These are phyloP conservation scores for Patagioenas fasciata DNA, from an alignment of 2,113 vertebrate species.

Conservation along the genomic window DNA sequence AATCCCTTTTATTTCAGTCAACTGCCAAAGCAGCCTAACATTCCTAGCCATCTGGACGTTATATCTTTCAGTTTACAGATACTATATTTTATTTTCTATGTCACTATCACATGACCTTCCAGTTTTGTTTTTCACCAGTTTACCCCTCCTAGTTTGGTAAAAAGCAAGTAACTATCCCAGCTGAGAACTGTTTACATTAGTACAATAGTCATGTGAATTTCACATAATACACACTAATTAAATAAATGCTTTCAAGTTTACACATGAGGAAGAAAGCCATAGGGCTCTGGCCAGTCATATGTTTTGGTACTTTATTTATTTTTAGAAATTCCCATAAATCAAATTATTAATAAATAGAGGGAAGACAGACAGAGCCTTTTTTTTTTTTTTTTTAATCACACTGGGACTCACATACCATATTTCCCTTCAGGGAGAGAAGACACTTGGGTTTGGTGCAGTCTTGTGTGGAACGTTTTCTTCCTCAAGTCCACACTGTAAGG, in stretches of 20 bases:
- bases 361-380: neutral
- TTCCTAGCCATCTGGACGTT: neutral
- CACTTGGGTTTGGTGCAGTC: neutral
- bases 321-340: constrained; percentile 5
- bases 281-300: neutral
- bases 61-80: neutral
- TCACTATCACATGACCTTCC: neutral
- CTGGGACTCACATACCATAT: neutral
- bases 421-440: neutral
- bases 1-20: neutral
- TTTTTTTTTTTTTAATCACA: neutral
- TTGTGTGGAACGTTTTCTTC: neutral
- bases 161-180: neutral
- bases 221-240: neutral
- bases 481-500: neutral
- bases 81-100: neutral
- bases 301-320: constrained; percentile 23
- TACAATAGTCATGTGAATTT: neutral
- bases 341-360: neutral
- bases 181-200: neutral
- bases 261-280: neutral
- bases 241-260: neutral
- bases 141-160: neutral
- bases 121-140: neutral
- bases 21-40: neutral